A percentile compares a stretch with the other conserved stretches of the same genome.
phyloP scores from a whole-genome alignment of 2,113 vertebrate species.

The Beaufortia kweichowensis region DNA sequence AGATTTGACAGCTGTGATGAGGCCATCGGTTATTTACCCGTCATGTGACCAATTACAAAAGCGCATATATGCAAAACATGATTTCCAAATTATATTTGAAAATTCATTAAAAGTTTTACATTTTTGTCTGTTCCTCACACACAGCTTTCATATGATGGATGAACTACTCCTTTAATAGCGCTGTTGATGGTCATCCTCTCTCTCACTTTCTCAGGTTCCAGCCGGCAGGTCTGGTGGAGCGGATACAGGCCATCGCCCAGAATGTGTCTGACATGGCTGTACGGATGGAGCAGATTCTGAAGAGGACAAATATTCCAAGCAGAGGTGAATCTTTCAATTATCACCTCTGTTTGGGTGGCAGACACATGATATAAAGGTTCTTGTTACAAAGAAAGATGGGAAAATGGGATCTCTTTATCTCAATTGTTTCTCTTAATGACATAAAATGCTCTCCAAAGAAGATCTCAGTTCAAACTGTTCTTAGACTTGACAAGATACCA shows the following conservation, averaged over 20 bases:
- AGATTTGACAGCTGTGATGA: too few relatives aligned
- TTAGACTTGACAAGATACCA: too few relatives aligned
- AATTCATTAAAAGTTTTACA: neutral
- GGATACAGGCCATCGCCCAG: conserved; percentile 95
- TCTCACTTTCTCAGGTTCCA: conserved; percentile 75
- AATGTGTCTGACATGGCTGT: conserved; percentile 92
- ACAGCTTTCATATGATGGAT: neutral
- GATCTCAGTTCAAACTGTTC: too few relatives aligned
- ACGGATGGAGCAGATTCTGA: conserved; percentile 93
- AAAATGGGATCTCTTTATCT: neutral
- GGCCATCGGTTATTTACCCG: too few relatives aligned
- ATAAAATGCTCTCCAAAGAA: too few relatives aligned
- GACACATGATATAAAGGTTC: neutral
- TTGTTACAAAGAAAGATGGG: neutral
- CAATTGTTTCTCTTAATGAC: neutral
- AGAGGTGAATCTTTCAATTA: conserved; percentile 70
- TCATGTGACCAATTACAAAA: too few relatives aligned
- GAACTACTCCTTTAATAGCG: neutral
- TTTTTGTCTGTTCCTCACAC: neutral
- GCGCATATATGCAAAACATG: too few relatives aligned
- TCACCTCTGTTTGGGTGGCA: neutral
- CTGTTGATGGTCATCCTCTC: neutral
- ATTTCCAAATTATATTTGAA: too few relatives aligned
- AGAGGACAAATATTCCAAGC: conserved; percentile 80
- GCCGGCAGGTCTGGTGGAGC: conserved; percentile 84